Evolutionary conservation across 2,113 vertebrate species (phyloP), one percentile per base, ranked within the genome.

Genomic region (Triplophysa tibetana): DNA sequence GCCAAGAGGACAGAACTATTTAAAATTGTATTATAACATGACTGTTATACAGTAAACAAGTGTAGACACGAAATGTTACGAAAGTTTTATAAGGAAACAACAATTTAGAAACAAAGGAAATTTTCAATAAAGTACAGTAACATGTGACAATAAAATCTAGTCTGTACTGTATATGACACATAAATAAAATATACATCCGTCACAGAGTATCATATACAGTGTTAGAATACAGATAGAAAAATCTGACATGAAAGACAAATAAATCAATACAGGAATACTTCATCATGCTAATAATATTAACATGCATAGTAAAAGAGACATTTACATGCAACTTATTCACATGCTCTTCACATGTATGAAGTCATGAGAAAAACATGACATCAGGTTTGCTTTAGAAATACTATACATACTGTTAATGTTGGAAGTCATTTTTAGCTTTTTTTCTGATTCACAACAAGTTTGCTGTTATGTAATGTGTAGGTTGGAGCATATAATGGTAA

Each of bases 281-380:
- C 29, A 69, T n/a, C 82, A 83, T 83, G 79, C 79, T 33, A 43
- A 68, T 23, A 54, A 41, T 45, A 68, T 67, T 74, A 26, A 79
- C 84, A 85, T 86, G 84, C 84, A 83, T 33, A 38, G 29, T 70
- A 60, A 79, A 66, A 65, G 33, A 68, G 61, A 60, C 60, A 75
- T 76, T 60, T n/a, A 76, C 84, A 86, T 86, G 84, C 84, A 83
- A 21, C 72, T 81, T 48, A 68, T 81, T 79, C 76, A 79, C 69
- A 83, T 81, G 82, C 84, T 52, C 29, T 58, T 2, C 64, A 75
- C 23, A 65, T 72, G 65, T 67, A 66, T 43, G 64, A 24, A 76
- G 63, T 24, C 72, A 82, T 75, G 45, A 78, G 70, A 81, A 63
- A 41, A 62, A 62, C 21, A 75, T 33, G 62, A 48, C 58, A 75